Percentiles rank a stretch among this genome's conserved stretches.
These are phyloP conservation scores for Hypsopygia costalis DNA, from an alignment of 2,888 invertebrate genomes.

Conservation along the genomic window DNA sequence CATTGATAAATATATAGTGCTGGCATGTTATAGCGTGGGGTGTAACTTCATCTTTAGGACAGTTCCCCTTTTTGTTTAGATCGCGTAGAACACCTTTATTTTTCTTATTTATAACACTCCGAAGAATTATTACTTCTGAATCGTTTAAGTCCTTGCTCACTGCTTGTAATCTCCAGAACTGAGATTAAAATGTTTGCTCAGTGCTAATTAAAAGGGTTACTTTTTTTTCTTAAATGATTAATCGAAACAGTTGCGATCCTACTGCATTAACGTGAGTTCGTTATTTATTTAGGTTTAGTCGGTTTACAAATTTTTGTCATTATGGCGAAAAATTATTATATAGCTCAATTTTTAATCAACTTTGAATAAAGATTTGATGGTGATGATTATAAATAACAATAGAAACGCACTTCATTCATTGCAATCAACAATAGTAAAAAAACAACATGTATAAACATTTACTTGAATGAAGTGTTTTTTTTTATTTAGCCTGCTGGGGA, in stretches of 20 bases:
- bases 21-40: conserved; percentile 22
- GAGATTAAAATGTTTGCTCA: conserved; percentile 67
- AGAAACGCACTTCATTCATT: too few relatives aligned
- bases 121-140: conserved; percentile 78
- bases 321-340: too few relatives aligned
- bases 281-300: conserved; percentile 2
- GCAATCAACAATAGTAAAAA: too few relatives aligned
- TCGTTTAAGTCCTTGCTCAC: conserved; percentile 77
- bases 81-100: conserved; percentile 50
- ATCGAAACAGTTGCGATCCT: conserved; percentile 41
- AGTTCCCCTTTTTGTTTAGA: conserved; percentile 42
- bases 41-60: conserved; percentile 27
- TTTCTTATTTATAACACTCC: conserved; percentile 73
- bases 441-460: too few relatives aligned
- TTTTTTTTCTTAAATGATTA: conserved; percentile 65
- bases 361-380: too few relatives aligned
- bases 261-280: conserved; percentile 19
- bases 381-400: too few relatives aligned
- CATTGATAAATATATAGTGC: too few relatives aligned
- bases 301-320: too few relatives aligned
- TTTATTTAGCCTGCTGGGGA: too few relatives aligned
- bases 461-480: too few relatives aligned
- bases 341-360: too few relatives aligned
- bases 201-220: conserved; percentile 74
- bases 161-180: conserved; percentile 66